Evolutionary conservation across 2,113 vertebrate genomes (phyloP).

Genomic region (Euleptes europaea): DNA sequence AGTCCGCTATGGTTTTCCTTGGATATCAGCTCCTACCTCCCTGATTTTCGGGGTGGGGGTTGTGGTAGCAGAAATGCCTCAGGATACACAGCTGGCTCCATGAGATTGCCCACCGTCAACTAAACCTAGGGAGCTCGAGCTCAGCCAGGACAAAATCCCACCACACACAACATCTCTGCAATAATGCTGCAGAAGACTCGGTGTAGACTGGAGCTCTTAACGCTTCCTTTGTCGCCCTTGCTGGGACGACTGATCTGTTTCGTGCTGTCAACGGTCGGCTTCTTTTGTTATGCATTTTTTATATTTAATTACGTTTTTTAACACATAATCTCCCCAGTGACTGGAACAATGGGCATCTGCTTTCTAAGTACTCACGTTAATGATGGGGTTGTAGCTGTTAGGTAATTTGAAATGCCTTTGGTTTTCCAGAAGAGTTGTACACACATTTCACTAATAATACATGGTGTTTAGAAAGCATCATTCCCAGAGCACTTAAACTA

Average conservation of each 20-base stretch:
- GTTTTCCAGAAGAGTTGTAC: conserved; percentile 16
- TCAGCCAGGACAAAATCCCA: background rate
- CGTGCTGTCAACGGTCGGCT: background rate
- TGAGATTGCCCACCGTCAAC: background rate
- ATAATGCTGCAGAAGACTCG: background rate
- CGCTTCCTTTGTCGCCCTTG: background rate
- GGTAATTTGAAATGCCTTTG: conserved; percentile 7
- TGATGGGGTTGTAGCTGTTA: background rate
- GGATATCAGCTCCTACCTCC: too few relatives aligned
- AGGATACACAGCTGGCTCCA: background rate
- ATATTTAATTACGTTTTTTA: conserved; percentile 29
- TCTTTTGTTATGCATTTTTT: background rate
- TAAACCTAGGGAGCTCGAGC: background rate
- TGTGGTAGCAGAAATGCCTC: too few relatives aligned
- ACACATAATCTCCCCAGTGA: conserved; percentile 7
- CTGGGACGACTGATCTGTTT: background rate
- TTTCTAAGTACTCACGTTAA: conserved; percentile 5
- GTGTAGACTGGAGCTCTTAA: background rate
- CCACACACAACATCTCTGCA: background rate
- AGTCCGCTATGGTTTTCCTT: too few relatives aligned
- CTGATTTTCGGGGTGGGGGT: too few relatives aligned
- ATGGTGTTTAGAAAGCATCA: background rate
- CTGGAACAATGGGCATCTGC: background rate
- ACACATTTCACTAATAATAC: conserved; percentile 9
- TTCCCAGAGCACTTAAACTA: conserved; percentile 16